A percentile compares a stretch with the other conserved stretches of the same genome.
Evolutionary conservation across 2,888 invertebrate species (phyloP).

Genomic region (Dastarcus helophoroides): DNA sequence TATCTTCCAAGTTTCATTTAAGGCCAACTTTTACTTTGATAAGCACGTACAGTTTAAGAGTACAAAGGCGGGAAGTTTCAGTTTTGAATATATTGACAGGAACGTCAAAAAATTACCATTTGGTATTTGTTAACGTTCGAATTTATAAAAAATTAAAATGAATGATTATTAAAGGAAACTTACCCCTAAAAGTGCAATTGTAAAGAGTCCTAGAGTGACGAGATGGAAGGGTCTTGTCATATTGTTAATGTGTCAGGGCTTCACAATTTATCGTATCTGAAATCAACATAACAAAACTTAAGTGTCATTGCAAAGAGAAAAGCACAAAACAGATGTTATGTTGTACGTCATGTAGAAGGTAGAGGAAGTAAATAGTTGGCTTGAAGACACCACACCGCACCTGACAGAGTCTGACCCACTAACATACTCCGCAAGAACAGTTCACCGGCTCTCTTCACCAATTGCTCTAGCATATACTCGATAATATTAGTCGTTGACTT

Average conservation of each 20-base stretch:
- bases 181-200: constrained; percentile 27
- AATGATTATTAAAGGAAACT: constrained; percentile 12
- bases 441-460: constrained; percentile 16
- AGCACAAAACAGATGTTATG: constrained; percentile 4
- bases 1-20: no score
- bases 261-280: constrained; percentile 28
- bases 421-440: constrained; percentile 34
- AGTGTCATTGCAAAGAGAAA: constrained; percentile 13
- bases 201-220: constrained; percentile 22
- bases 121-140: no score
- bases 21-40: no score
- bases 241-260: constrained; percentile 25
- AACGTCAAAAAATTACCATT: no score
- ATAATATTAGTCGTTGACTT: constrained; percentile 10
- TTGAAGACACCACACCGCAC: constrained; percentile 16
- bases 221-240: constrained; percentile 28
- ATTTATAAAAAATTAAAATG: no score
- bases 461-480: constrained; percentile 10
- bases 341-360: constrained; percentile 10
- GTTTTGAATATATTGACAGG: no score
- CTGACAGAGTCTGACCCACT: constrained; percentile 35
- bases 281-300: constrained; percentile 31
- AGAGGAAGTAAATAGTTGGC: not conserved
- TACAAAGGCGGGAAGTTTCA: no score
- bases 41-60: no score